Evolutionary conservation across 2,113 vertebrate species (phyloP), one percentile per base, ranked within the genome.

Genomic region (Tenebrosternarchus preto): DNA sequence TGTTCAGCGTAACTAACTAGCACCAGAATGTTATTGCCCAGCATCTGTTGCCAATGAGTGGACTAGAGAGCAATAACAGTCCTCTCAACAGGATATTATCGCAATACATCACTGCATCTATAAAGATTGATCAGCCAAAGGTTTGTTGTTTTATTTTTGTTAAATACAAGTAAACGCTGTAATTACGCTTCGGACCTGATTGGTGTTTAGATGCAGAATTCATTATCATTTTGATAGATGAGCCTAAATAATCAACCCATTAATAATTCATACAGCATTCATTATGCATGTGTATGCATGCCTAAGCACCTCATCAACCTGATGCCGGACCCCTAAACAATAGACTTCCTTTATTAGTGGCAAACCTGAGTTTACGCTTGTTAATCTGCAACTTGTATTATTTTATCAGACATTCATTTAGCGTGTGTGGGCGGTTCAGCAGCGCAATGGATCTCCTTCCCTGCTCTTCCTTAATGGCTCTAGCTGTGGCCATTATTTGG

Each of bases 221-320:
- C 96, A 97, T 99, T 99, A 98, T 95, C 95, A 97, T 96, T 94
- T 94, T 98, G 96, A 99, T 97, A 96, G 95, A 99, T 98, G 97
- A 95, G 96, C 92, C 98, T 98, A 98, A 99, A 98, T 99, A 99
- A 99, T 96, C 96, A 97, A 94, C 92, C 94, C 95, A 99, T 99
- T 98, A 99, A 99, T 99, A 99, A 99, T 99, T 97, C 97, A 99
- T 97, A 91, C 88, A 87, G 90, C 95, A 95, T 98, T 96, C 95
- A 98, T 99, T 99, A 98, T 99, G 96, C 96, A 95, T 96, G 96
- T 95, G 93, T 95, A 89, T 95, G 95, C 94, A 94, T 94, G 95
- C 96, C 95, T 95, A 95, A 96, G 94, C 94, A 96, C 95, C 96
- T 96, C 96, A 97, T 97, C 96, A 97, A 94, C 95, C 95, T 94